A percentile compares a stretch with the other conserved stretches of the same genome.
These are phyloP conservation scores for Capromys pilorides DNA, from an alignment of 2,797 vertebrate genomes.

Conservation along the genomic window DNA sequence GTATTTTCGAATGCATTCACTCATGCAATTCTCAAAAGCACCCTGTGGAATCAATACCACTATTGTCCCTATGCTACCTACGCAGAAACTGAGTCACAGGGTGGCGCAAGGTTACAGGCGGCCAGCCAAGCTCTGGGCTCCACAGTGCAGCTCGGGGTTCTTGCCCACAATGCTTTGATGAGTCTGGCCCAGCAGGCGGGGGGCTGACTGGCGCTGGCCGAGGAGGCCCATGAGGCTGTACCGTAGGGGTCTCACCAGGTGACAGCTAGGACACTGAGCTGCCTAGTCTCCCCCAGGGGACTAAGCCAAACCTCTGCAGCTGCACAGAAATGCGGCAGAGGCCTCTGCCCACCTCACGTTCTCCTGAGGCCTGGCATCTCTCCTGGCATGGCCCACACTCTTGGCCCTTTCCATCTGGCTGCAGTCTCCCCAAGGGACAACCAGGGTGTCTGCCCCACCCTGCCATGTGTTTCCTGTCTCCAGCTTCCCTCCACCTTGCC, in stretches of 20 bases:
- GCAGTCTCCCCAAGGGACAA: no score
- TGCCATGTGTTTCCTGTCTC: background rate
- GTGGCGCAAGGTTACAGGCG: background rate
- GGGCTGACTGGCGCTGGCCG: background rate
- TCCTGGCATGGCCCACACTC: no score
- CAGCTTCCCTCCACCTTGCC: background rate
- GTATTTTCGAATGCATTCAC: background rate
- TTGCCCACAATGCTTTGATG: rapidly evolving
- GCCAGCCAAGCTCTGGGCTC: background rate
- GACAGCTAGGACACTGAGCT: background rate
- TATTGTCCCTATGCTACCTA: background rate
- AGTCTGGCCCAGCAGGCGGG: background rate
- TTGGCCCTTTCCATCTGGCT: background rate
- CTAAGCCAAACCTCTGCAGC: background rate
- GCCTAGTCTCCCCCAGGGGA: background rate
- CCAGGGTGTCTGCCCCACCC: no score
- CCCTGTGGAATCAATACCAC: background rate
- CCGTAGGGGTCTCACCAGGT: background rate
- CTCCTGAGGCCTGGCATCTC: background rate
- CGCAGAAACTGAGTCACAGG: background rate
- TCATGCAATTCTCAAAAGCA: background rate
- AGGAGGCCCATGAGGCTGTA: background rate
- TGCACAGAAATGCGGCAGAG: background rate
- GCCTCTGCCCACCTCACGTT: background rate
- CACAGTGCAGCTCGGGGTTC: rapidly evolving